Evolutionary conservation across 2,888 invertebrate genomes (phyloP), one percentile per base, ranked within the genome.

Genomic region (Shargacucullia verbasci): DNA sequence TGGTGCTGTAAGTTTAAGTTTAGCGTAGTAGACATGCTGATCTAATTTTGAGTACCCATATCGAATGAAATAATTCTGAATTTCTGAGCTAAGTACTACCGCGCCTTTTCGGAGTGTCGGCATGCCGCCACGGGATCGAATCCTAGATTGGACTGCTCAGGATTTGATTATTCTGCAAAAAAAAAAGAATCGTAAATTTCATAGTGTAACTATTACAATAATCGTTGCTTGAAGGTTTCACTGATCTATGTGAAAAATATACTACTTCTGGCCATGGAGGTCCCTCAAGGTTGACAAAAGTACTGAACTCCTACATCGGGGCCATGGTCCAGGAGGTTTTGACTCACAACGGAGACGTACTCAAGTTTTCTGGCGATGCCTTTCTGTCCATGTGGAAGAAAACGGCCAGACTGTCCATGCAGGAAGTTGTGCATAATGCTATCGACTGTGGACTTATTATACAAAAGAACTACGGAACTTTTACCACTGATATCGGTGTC

Each of bases 321-420:
- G 95, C 96, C 0, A 95, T 97, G 94, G 95, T 96, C 0, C 96
- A 96, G 77, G 96, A 96, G 81, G 95, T 96, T 59, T 82, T 96
- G 29, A 94, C 94, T 0, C 95, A 95, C 67, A 94, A 95, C 48
- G 96, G 96, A 0, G 96, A 96, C 66, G 94, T 96, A 0, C 84
- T 96, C 0, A 96, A 96, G 82, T 96, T 96, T 79, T 95, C 96
- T 9, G 96, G 94, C 1, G 96, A 96, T 67, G 96, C 96, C 2
- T 95, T 96, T 77, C 88, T 96, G 0, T 95, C 95, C 0, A 94
- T 96, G 91, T 96, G 96, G 96, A 96, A 96, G 81, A 92, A 94
- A 27, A 88, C 91, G 0, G 81, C 91, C 0, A 90, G 88, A 33
- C 79, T 91, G 34, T 89, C 94, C 0, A 95, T 96, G 94, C 92